These are phyloP conservation scores for Pangasianodon hypophthalmus DNA, from an alignment of 2,113 vertebrate species.

Conservation along the genomic window DNA sequence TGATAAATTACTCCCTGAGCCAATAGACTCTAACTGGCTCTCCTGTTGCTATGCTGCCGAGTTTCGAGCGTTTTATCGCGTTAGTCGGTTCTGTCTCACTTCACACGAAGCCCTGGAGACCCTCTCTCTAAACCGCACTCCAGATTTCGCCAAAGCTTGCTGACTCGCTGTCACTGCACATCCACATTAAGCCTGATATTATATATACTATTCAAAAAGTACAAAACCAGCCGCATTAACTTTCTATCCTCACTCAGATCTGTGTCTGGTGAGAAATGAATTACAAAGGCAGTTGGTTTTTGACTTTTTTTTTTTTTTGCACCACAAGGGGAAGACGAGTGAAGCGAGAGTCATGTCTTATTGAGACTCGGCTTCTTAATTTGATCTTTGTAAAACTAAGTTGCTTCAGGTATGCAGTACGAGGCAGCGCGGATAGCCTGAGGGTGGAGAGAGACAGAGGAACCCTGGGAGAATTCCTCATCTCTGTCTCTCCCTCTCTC, in stretches of 20 bases:
- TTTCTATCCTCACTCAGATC: slow-evolving; percentile 47
- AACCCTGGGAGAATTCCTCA: slow-evolving; percentile 71
- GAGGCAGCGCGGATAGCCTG: slow-evolving; percentile 73
- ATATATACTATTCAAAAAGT: slow-evolving; percentile 50
- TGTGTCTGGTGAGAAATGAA: slow-evolving; percentile 44
- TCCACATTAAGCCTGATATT: slow-evolving; percentile 42
- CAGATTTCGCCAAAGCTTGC: slow-evolving; percentile 21
- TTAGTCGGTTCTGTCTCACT: slow-evolving; percentile 39
- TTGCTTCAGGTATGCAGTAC: slow-evolving; percentile 76
- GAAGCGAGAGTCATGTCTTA: slow-evolving; percentile 69
- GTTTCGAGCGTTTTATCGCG: slow-evolving; percentile 32
- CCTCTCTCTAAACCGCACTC: neutral
- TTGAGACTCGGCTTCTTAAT: slow-evolving; percentile 76
- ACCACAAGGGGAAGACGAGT: slow-evolving; percentile 33
- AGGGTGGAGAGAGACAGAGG: slow-evolving; percentile 70
- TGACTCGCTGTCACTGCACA: slow-evolving; percentile 34
- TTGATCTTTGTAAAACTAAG: slow-evolving; percentile 78
- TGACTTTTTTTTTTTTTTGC: neutral
- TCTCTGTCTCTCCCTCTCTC: slow-evolving; percentile 73
- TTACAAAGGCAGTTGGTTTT: slow-evolving; percentile 50
- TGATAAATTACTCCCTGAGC: slow-evolving; percentile 51
- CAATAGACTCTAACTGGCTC: slow-evolving; percentile 40
- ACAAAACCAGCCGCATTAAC: slow-evolving; percentile 48
- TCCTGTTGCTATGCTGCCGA: slow-evolving; percentile 53
- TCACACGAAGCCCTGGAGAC: slow-evolving; percentile 45